A percentile compares a stretch with the other conserved stretches of the same genome.
phyloP scores from a whole-genome alignment of 2,797 vertebrate species.

The Muraenolepis orangiensis region DNA sequence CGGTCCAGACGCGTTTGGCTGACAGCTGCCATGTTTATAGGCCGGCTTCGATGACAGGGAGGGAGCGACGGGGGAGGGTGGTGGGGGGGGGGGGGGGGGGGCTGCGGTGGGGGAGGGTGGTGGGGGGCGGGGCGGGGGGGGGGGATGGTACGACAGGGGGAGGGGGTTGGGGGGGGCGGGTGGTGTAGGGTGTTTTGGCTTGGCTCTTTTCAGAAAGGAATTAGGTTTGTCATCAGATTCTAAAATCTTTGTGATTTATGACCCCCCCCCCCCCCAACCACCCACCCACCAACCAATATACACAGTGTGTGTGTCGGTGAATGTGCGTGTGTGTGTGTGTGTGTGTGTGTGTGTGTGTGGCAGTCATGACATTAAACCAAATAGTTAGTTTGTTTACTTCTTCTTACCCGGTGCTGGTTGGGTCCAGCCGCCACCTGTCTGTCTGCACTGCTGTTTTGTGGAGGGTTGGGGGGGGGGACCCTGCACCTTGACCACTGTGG shows the following conservation, averaged over 20 bases:
- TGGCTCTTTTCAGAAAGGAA: conserved; percentile 82
- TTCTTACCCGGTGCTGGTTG: conserved; percentile 42
- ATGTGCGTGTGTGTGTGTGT: background rate
- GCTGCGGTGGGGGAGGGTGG: conserved; percentile 63
- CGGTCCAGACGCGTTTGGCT: conserved; percentile 72
- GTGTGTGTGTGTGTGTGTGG: background rate
- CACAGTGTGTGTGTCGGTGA: conserved; percentile 54
- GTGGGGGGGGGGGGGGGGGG: conserved; percentile 40
- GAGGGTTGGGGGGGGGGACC: background rate
- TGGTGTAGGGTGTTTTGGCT: conserved; percentile 63
- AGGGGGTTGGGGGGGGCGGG: conserved; percentile 74
- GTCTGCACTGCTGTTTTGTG: background rate
- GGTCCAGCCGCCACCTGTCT: background rate
- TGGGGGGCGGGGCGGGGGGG: conserved; percentile 74
- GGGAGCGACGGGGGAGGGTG: conserved; percentile 67
- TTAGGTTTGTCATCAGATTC: conserved; percentile 89
- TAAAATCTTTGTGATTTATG: conserved; percentile 88
- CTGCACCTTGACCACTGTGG: background rate
- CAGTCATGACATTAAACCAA: conserved; percentile 66
- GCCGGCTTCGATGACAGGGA: conserved; percentile 84
- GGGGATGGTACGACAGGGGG: conserved; percentile 71
- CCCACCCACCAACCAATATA: conserved; percentile 56
- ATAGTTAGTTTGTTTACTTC: conserved; percentile 71
- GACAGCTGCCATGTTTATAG: conserved; percentile 95
- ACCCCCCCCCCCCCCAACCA: conserved; percentile 61